Evolutionary conservation across 2,797 vertebrate species (phyloP), one percentile per base, ranked within the genome.

Genomic region (Momotus momota): DNA sequence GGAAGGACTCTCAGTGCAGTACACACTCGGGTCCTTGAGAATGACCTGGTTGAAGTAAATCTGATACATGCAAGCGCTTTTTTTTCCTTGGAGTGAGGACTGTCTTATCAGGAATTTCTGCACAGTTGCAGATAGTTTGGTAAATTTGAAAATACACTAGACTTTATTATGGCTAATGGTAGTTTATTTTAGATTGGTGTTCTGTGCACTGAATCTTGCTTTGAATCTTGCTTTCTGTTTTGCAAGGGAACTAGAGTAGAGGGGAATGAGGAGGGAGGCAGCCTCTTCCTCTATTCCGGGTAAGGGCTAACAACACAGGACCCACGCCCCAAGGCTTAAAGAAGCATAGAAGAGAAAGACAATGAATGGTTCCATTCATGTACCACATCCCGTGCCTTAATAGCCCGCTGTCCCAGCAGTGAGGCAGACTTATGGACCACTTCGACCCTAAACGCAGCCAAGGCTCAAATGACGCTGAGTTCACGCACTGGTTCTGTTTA

Each of bases 141-240:
- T 90, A 86, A 93, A 57, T 19, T 10, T 72, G 67, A 61, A 82
- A 29, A 70, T 7, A 91, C 8, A 12, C 22, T 49, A 38, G 61
- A 11, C 83, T 95, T 58, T 97, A 43, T 97, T 97, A 94, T 96
- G 96, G 75, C 95, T 96, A 87, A 81, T 22, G 14, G 27, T 19
- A 27, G 74, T 81, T 88, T 64, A 54, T 70, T 81, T 93, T 69
- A 77, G 62, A 55, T 78, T 85, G 64, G 35, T 14, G 38, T 35
- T 60, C 61, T 62, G 49, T 45, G 46, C 12, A 2, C 51, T 49
- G 52, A 72, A 66, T 64, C 70, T 77, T 73, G 77, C 40, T 45
- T 49, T 88, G 74, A 65, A 72, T 79, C 33, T 73, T 27, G 41
- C n/a, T 54, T 26, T 90, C 35, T 82, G 35, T 48, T 90, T 51